Evolutionary conservation across 1,140 invertebrate species (phyloP), one percentile per base, ranked within the genome.

Genomic region (Drosophila nigrodunni): DNA sequence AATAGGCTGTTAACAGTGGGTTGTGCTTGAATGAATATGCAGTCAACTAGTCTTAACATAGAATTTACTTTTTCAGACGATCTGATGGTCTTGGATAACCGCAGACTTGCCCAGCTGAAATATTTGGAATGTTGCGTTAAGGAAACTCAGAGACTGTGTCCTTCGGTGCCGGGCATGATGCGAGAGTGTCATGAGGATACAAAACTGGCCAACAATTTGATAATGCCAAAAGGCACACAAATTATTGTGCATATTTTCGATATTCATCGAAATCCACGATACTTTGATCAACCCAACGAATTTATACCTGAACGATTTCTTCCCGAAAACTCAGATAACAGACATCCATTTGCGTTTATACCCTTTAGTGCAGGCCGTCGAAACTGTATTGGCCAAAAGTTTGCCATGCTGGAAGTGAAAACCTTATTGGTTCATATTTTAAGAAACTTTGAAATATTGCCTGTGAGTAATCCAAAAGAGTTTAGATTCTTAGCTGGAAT

Each of bases 301-400:
- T 97, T 96, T 82, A 93, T 95, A 86, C 97, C 97, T 0, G 96
- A 97, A 37, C 93, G 96, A 87, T 97, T 97, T 93, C 81, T 55
- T 80, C 46, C 93, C 95, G 90, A 97, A 97, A 93, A 85, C 94
- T 37, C 87, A 30, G 8, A 80, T 78, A 74, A 91, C 80, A 44
- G 92, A 75, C 80, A 90, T 82, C 93, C 85, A 0, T 94, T 91
- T 78, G 76, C 93, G 7, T 95, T 93, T 86, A 91, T 95, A 54
- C 95, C 95, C 61, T 96, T 96, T 79, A 82, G 80, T 35, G 80
- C 73, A 7, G 80, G 78, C 3, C 74, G 66, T 7, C 54, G 82
- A 11, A 87, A 90, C 70, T 90, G 86, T 43, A 87, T 90, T 75
- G 80, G 82, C 0, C 82, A 87, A 74, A 93, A 93, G 78, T 93